Evolutionary conservation across 2,113 vertebrate genomes (phyloP), one percentile per base, ranked within the genome.

Genomic region (Trachemys scripta): DNA sequence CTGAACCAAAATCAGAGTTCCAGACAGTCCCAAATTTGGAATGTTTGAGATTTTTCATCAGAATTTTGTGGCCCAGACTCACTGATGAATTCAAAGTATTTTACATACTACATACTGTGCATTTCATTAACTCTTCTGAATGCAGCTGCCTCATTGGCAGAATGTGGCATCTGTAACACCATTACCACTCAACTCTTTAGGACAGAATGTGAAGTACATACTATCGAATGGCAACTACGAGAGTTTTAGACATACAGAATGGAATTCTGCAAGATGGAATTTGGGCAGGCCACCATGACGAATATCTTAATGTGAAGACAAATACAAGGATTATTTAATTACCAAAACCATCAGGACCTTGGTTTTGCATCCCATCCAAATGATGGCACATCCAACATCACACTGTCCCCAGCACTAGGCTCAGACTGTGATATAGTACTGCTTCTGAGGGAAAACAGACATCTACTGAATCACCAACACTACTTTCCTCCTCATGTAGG

Each of bases 1-100:
- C 38, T 11, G 0, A 92, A 5, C 0, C 47, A 85, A 85, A 62
- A 2, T 1, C 13, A 47, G 45, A 1, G 2, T 57, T 47, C 16
- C 49, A 69, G 6, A 78, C 3, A 10, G 17, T 53, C 90, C 62
- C 14, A 90, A 51, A 25, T 47, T 49, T 27, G 2, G 35, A 69
- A n/a, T n/a, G 24, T 53, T 22, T 56, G 29, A 75, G 87, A 49
- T 22, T 88, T 72, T 90, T 81, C 25, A 59, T 16, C 19, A 59
- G 42, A 88, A 78, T 59, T 53, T 82, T 49, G 22, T 5, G 7
- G 31, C 1, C 80, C 47, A 92, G 56, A 84, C 0, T 47, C 1
- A 76, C 12, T 11, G 31, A 3, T 4, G 25, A 14, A 17, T 59
- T 84, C 81, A 14, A 59, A 84, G 11, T 78, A 25, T 45, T 75